Base-by-base conservation (phyloP, 2,113 vertebrate species). In the Chascanopsetta lugubris region DNA sequence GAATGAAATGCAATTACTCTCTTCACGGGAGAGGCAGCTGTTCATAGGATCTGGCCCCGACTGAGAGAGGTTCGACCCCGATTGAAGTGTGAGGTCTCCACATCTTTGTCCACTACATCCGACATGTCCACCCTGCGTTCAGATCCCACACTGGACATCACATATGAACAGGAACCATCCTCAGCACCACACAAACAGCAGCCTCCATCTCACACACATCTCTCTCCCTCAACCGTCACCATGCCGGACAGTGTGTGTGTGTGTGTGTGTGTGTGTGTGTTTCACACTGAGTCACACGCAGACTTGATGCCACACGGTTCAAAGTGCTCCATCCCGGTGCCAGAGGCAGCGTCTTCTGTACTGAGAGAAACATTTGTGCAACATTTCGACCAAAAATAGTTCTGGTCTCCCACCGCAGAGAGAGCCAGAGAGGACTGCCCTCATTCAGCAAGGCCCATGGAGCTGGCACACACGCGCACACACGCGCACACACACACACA, bases 341-440 rank as follows among this genome's bases (percentile, higher is more conserved):
- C 42, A 59, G 26, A 62, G 12, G 70, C 62, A 54, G 47, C 65
- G n/a, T 60, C 61, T 79, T 80, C 59, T 22, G 46, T 1, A 56
- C 83, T 84, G 77, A 85, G 83, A 84, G 85, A 87, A 81, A 87
- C 87, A 87, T 89, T 90, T 90, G 85, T 86, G 85, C 85, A 88
- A 85, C 85, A 78, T 87, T 90, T 86, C 47, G 56, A 86, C 87
- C 70, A 67, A 88, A 72, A 90, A 89, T 89, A 90, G 88, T 81
- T 62, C 80, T 71, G 77, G 76, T 77, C 82, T 77, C 22, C n/a
- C 78, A 88, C 87, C 87, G 85, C 88, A 86, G 60, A 82, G 80
- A 64, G 36, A 77, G 77, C 87, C 77, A n/a, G n/a, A n/a, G n/a
- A n/a, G n/a, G 36, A 73, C 80, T 83, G 85, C 84, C 77, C 83